Evolutionary conservation across 2,888 invertebrate genomes (phyloP).

Genomic region (Callimorpha dominula): DNA sequence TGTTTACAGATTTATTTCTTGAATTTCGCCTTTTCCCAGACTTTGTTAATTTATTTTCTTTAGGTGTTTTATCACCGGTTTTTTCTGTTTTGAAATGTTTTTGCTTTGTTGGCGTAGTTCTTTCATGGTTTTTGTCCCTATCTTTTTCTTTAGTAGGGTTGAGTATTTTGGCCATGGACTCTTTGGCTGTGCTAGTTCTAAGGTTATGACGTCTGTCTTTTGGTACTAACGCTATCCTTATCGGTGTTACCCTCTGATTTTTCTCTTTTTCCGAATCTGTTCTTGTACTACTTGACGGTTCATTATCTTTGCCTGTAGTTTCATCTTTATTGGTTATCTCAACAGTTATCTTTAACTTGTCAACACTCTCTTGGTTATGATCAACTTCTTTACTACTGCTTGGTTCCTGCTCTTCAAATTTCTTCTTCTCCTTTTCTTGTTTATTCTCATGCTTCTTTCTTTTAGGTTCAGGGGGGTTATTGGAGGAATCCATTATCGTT

Average conservation of each 20-base stretch:
- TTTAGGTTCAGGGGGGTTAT: constrained; percentile 56
- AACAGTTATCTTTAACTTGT: constrained; percentile 32
- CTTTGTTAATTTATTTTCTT: constrained; percentile 52
- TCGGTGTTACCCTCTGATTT: constrained; percentile 56
- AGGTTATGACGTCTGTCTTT: constrained; percentile 53
- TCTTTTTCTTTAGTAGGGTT: constrained; percentile 39
- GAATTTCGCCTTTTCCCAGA: constrained; percentile 62
- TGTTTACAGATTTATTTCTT: constrained; percentile 60
- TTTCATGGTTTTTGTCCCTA: constrained; percentile 38
- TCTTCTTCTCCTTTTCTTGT: constrained; percentile 43
- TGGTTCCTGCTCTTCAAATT: constrained; percentile 33
- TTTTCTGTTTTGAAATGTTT: constrained; percentile 46
- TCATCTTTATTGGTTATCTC: constrained; percentile 19
- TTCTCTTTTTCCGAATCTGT: constrained; percentile 46
- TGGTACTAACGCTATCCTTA: constrained; percentile 60
- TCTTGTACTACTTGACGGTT: constrained; percentile 46
- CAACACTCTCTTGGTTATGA: constrained; percentile 25
- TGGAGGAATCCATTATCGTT: constrained; percentile 62
- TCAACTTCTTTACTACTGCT: constrained; percentile 43
- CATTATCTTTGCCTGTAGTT: constrained; percentile 43
- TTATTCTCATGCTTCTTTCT: constrained; percentile 42
- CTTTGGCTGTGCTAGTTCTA: constrained; percentile 48
- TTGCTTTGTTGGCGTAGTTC: constrained; percentile 34
- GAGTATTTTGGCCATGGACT: constrained; percentile 44
- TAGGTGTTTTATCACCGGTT: constrained; percentile 47